Conservation (phyloP, 2,797 vertebrate genomes). For the Thamnophis elegans region DNA sequence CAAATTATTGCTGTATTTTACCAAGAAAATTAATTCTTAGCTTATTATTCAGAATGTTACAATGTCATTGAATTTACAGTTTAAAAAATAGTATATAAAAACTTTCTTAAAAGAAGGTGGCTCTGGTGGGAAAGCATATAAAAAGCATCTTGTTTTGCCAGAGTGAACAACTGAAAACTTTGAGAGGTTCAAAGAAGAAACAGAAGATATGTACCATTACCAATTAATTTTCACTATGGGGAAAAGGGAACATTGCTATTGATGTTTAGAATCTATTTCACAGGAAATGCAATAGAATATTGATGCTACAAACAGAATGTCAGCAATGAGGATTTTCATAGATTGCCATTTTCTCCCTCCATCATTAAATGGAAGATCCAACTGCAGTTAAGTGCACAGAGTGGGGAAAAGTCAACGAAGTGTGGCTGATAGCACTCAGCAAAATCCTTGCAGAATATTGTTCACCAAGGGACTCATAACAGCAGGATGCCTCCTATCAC, state of each 20-base stretch:
- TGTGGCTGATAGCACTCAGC: background rate
- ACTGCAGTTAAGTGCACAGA: background rate
- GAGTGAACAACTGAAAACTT: background rate
- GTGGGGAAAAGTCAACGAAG: constrained; percentile 3
- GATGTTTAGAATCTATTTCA: background rate
- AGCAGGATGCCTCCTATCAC: background rate
- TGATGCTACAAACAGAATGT: background rate
- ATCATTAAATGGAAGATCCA: background rate
- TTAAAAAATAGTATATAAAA: background rate
- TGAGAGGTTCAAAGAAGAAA: background rate
- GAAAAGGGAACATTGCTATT: background rate
- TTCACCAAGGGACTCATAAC: background rate
- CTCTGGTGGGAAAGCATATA: background rate
- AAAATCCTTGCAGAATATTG: background rate
- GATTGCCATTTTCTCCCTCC: background rate
- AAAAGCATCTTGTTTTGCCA: background rate
- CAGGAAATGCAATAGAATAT: background rate
- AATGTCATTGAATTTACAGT: background rate
- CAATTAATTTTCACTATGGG: background rate
- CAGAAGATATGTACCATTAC: background rate
- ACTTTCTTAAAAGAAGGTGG: background rate
- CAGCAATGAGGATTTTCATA: background rate
- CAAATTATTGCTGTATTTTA: background rate
- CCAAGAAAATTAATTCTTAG: background rate
- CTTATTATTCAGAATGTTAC: background rate